Evolutionary conservation across 1,140 invertebrate genomes (phyloP).

Genomic region (Notospermus geniculatus): DNA sequence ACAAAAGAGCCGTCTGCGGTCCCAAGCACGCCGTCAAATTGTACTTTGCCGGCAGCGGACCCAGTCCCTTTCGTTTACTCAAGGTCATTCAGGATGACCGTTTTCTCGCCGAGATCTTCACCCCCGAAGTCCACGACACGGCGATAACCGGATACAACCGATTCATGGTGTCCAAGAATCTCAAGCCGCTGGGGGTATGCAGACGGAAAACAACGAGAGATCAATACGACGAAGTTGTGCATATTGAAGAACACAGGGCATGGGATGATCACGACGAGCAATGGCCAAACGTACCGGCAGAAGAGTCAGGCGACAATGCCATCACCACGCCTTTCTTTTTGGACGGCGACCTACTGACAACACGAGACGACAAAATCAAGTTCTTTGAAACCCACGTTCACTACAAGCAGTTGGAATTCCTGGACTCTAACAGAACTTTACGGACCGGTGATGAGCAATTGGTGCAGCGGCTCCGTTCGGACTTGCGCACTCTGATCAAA

Average conservation of each 20-base stretch:
- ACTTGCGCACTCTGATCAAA: no score
- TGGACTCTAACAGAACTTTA: neutral
- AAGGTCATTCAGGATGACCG: neutral
- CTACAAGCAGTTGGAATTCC: neutral
- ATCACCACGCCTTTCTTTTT: neutral
- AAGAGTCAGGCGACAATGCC: neutral
- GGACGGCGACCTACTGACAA: neutral
- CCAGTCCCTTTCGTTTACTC: neutral
- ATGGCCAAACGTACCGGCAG: neutral
- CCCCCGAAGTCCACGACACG: slow-evolving; percentile 5
- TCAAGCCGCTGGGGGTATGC: neutral
- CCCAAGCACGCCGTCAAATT: slow-evolving; percentile 6
- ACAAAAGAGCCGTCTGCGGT: neutral
- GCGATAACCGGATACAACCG: neutral
- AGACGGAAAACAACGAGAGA: neutral
- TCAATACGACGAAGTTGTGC: neutral
- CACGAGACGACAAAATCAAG: slow-evolving; percentile 2
- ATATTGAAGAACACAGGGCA: neutral
- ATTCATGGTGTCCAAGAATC: slow-evolving; percentile 1
- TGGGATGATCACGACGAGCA: neutral
- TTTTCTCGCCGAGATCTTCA: neutral
- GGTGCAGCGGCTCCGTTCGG: no score
- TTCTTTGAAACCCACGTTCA: slow-evolving; percentile 1
- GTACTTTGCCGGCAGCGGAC: slow-evolving; percentile 1
- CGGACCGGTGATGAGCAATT: neutral